phyloP scores from a whole-genome alignment of 1,140 invertebrate species.

The Hypsibius dujardini region DNA sequence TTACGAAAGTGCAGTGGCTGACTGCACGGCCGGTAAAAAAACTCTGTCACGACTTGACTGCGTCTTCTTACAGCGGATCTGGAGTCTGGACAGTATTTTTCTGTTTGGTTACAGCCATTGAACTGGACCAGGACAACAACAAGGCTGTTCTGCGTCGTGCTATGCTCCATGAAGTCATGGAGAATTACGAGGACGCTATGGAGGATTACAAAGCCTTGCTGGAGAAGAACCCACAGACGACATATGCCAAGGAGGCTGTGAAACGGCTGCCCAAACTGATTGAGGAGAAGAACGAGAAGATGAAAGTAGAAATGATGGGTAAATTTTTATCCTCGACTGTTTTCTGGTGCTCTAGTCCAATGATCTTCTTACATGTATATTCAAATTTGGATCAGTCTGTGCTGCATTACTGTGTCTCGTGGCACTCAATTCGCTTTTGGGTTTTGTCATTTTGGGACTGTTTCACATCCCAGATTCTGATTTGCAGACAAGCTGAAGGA shows the following conservation, averaged over 20 bases:
- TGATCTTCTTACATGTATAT: background rate
- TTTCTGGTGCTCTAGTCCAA: constrained; percentile 11
- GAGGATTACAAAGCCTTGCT: constrained; percentile 69
- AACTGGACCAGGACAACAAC: constrained; percentile 62
- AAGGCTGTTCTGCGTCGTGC: constrained; percentile 61
- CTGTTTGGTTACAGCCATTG: constrained; percentile 46
- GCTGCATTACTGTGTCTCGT: no score
- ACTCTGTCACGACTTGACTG: background rate
- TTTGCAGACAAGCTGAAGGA: constrained; percentile 66
- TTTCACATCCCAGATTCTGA: constrained; percentile 26
- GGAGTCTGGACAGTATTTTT: background rate
- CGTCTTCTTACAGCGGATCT: background rate
- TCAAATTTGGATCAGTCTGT: no score
- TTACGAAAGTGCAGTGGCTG: constrained; percentile 50
- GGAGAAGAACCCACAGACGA: constrained; percentile 54
- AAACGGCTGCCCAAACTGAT: constrained; percentile 57
- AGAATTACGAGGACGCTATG: constrained; percentile 73
- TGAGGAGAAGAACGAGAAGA: constrained; percentile 71
- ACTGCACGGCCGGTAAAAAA: constrained; percentile 28
- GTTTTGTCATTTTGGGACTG: constrained; percentile 20
- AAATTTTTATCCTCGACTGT: constrained; percentile 26
- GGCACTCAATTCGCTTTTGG: background rate
- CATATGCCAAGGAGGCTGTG: constrained; percentile 47
- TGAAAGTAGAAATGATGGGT: constrained; percentile 84
- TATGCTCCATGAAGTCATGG: constrained; percentile 57